Evolutionary conservation across 2,113 vertebrate species (phyloP).

Genomic region (Pyrgilauda ruficollis): DNA sequence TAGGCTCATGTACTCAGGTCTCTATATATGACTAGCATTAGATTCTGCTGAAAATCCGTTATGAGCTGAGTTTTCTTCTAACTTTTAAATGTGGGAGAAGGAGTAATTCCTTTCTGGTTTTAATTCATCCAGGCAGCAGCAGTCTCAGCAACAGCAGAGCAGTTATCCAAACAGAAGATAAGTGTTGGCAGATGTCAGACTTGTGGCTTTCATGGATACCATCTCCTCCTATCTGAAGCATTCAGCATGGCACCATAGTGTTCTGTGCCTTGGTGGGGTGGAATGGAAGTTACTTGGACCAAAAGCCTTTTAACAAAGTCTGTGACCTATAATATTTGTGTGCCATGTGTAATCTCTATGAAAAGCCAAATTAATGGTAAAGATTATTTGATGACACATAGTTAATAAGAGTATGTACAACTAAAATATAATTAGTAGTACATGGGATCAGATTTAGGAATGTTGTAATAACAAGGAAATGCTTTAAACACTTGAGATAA

Average conservation of each 20-base stretch:
- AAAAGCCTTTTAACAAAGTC: background rate
- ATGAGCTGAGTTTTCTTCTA: background rate
- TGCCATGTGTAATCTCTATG: background rate
- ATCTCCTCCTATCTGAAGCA: background rate
- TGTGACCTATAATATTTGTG: background rate
- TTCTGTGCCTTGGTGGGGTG: background rate
- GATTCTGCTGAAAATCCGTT: background rate
- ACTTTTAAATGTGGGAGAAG: background rate
- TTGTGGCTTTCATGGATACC: background rate
- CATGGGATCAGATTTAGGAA: background rate
- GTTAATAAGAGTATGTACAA: background rate
- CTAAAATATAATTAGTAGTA: background rate
- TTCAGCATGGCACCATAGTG: fast-evolving
- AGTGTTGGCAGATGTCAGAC: background rate
- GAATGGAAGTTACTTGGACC: background rate
- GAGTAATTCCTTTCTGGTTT: background rate
- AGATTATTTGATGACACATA: background rate
- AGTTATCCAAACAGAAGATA: background rate
- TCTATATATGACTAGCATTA: conserved; percentile 11
- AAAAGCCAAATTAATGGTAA: background rate
- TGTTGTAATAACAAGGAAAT: background rate
- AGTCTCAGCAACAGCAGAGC: background rate
- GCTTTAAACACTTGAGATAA: background rate
- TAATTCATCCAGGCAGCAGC: background rate
- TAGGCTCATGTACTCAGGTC: background rate